These are phyloP conservation scores for Kryptolebias marmoratus DNA, from an alignment of 2,113 vertebrate genomes.

Conservation along the genomic window DNA sequence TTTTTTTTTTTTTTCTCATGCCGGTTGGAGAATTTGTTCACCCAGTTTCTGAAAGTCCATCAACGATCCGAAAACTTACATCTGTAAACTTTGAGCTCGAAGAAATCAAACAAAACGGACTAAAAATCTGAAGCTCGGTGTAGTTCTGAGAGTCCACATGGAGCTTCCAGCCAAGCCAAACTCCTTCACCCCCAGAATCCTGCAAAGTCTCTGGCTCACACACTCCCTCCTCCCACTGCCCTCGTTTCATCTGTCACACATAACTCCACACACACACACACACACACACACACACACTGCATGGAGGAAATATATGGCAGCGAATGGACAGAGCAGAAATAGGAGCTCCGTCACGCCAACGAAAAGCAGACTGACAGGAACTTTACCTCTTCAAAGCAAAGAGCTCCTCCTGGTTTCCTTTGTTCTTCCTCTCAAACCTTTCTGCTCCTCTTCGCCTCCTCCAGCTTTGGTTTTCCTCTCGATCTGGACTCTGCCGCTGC, in stretches of 20 bases:
- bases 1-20: constrained; percentile 10
- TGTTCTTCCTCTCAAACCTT: constrained; percentile 24
- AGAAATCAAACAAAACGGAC: not conserved
- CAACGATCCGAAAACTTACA: not conserved
- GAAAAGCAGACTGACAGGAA: constrained; percentile 1
- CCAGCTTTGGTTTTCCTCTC: constrained; percentile 57
- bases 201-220: constrained; percentile 37
- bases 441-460: constrained; percentile 8
- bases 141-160: constrained; percentile 19
- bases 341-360: constrained; percentile 34
- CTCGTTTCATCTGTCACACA: constrained; percentile 72
- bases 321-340: constrained; percentile 69
- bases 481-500: constrained; percentile 38
- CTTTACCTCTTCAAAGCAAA: constrained; percentile 62
- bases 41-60: constrained; percentile 19
- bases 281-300: constrained; percentile 61
- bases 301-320: constrained; percentile 69
- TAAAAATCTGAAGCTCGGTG: not conserved
- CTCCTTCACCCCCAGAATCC: constrained; percentile 45
- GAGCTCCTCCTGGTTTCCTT: constrained; percentile 38
- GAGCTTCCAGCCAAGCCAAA: constrained; percentile 35
- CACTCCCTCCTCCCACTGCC: constrained; percentile 64
- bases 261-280: constrained; percentile 58
- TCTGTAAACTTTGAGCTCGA: not conserved
- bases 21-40: constrained; percentile 26